Conservation (phyloP, 1,140 invertebrate genomes). For the Antheraea mylitta region DNA sequence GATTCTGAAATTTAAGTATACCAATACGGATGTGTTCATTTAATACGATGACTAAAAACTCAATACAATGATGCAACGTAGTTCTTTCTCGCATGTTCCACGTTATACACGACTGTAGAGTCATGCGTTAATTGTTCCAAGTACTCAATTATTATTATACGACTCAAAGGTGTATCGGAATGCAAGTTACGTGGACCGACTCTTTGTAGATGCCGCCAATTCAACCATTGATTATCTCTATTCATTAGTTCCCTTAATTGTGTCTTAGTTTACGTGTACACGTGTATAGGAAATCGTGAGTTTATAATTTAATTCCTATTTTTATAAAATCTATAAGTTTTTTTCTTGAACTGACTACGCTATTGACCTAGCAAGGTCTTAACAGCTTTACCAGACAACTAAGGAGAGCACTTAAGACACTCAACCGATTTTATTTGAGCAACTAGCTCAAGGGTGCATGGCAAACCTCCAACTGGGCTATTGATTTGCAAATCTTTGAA, state of each 20-base stretch:
- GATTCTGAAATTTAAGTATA: too few relatives aligned
- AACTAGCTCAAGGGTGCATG: too few relatives aligned
- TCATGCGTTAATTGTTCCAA: slow-evolving; percentile 56
- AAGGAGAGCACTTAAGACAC: too few relatives aligned
- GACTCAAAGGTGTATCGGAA: slow-evolving; percentile 45
- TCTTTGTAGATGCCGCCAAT: slow-evolving; percentile 47
- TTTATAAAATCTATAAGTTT: not conserved
- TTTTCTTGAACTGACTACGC: too few relatives aligned
- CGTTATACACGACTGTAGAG: slow-evolving; percentile 13
- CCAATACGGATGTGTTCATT: too few relatives aligned
- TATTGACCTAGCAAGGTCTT: too few relatives aligned
- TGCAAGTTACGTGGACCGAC: slow-evolving; percentile 37
- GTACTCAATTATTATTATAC: slow-evolving; percentile 37
- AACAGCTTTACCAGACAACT: too few relatives aligned
- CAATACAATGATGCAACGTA: not conserved
- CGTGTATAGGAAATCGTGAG: not conserved
- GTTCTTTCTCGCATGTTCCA: not conserved
- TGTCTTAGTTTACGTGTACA: slow-evolving; percentile 8
- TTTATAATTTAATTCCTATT: not conserved
- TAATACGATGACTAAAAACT: not conserved
- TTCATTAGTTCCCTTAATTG: slow-evolving; percentile 34
- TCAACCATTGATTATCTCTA: slow-evolving; percentile 31
- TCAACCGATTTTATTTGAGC: too few relatives aligned
- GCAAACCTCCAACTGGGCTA: too few relatives aligned
- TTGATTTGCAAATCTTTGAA: too few relatives aligned